Evolutionary conservation across 2,888 invertebrate species (phyloP).

Genomic region (Monopis laevigella): DNA sequence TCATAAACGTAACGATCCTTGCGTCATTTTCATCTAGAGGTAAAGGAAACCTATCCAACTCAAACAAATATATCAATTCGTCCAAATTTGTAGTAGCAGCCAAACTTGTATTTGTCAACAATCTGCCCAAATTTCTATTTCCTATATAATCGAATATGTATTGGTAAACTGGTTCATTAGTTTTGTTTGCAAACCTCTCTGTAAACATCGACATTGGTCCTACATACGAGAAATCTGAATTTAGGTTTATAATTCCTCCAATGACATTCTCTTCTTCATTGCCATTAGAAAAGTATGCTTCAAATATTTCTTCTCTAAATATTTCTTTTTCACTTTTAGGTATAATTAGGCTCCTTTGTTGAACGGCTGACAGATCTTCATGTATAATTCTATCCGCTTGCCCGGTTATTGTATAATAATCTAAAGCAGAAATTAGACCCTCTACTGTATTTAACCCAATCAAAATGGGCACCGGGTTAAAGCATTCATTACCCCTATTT

Average conservation of each 20-base stretch:
- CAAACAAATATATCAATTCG: slow-evolving; percentile 51
- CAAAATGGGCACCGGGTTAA: slow-evolving; percentile 54
- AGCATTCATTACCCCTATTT: slow-evolving; percentile 25
- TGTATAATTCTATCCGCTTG: slow-evolving; percentile 45
- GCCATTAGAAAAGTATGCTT: slow-evolving; percentile 41
- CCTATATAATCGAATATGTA: slow-evolving; percentile 51
- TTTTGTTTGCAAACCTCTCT: slow-evolving; percentile 39
- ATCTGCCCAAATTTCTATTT: slow-evolving; percentile 45
- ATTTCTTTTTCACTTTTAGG: slow-evolving; percentile 34
- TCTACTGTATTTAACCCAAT: slow-evolving; percentile 65
- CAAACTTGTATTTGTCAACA: slow-evolving; percentile 46
- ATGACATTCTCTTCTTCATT: slow-evolving; percentile 41
- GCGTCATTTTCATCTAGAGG: slow-evolving; percentile 53
- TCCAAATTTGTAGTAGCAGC: slow-evolving; percentile 45
- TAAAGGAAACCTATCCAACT: slow-evolving; percentile 42
- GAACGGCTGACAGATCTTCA: slow-evolving; percentile 41
- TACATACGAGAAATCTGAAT: slow-evolving; percentile 48
- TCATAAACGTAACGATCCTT: slow-evolving; percentile 51
- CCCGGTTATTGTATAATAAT: slow-evolving; percentile 45
- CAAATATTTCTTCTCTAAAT: slow-evolving; percentile 34
- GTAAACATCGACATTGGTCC: slow-evolving; percentile 48
- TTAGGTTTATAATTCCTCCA: slow-evolving; percentile 49
- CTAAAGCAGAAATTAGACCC: slow-evolving; percentile 53
- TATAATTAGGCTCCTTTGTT: slow-evolving; percentile 35
- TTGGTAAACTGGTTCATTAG: slow-evolving; percentile 34